Evolutionary conservation across 1,140 invertebrate species (phyloP).

Genomic region (Lordiphosa clarofinis): DNA sequence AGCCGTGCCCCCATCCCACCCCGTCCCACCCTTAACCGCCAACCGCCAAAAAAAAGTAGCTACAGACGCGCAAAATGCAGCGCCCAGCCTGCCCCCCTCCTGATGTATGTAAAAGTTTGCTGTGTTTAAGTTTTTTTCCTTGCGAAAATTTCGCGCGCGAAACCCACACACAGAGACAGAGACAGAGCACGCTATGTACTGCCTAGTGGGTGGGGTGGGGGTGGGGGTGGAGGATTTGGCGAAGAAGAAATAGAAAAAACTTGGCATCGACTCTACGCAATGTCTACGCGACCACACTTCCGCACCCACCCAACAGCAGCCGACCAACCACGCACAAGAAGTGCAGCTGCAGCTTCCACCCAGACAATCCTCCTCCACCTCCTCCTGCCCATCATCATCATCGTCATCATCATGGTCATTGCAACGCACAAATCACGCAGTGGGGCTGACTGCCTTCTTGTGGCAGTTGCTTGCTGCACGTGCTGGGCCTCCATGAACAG

Average conservation of each 20-base stretch:
- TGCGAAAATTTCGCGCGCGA: slow-evolving; percentile 68
- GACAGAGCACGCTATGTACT: slow-evolving; percentile 39
- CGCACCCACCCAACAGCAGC: slow-evolving; percentile 32
- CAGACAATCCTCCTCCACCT: slow-evolving; percentile 1
- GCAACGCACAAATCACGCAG: slow-evolving; percentile 58
- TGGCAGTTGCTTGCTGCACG: slow-evolving; percentile 73
- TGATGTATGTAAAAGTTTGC: slow-evolving; percentile 58
- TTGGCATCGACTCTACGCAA: slow-evolving; percentile 67
- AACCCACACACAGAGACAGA: slow-evolving; percentile 29
- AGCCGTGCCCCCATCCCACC: neutral
- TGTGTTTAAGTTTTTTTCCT: slow-evolving; percentile 70
- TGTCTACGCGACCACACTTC: slow-evolving; percentile 71
- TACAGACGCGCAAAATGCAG: slow-evolving; percentile 69
- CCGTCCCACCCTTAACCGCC: slow-evolving; percentile 7
- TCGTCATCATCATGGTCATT: slow-evolving; percentile 29
- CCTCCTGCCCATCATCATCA: slow-evolving; percentile 21
- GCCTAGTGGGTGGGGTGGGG: slow-evolving; percentile 1
- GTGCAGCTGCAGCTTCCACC: slow-evolving; percentile 37
- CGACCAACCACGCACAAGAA: slow-evolving; percentile 64
- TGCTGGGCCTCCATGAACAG: slow-evolving; percentile 70
- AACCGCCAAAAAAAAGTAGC: slow-evolving; percentile 52
- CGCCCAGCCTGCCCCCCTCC: slow-evolving; percentile 5
- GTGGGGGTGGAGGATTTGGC: neutral
- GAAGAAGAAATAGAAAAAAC: slow-evolving; percentile 77
- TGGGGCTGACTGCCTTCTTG: slow-evolving; percentile 23